phyloP scores from a whole-genome alignment of 2,888 invertebrate species.

The Spodoptera exigua region DNA sequence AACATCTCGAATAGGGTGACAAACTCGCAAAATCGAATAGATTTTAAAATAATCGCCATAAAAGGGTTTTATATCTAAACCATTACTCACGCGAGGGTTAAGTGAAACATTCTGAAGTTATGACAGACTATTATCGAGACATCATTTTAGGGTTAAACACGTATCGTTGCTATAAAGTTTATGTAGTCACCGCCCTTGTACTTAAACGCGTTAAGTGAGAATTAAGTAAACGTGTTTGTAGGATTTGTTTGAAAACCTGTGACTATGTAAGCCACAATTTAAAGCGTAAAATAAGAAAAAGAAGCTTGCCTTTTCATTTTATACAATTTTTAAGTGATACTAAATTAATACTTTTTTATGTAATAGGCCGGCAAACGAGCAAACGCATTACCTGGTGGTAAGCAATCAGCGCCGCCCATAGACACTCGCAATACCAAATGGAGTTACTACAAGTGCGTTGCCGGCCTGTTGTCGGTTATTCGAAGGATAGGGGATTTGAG shows the following conservation, averaged over 20 bases:
- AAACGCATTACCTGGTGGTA: too few species aligned
- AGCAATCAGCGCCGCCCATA: too few species aligned
- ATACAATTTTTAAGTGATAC: too few species aligned
- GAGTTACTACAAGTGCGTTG: too few species aligned
- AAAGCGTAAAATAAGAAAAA: neutral
- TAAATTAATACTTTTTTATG: too few species aligned
- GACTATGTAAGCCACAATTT: constrained; percentile 25
- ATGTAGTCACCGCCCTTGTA: constrained; percentile 32
- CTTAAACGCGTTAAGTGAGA: constrained; percentile 46
- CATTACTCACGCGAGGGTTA: constrained; percentile 56
- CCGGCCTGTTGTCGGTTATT: too few species aligned
- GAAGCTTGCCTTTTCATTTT: too few species aligned
- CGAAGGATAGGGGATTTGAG: too few species aligned
- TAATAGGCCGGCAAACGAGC: too few species aligned
- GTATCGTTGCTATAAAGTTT: constrained; percentile 55
- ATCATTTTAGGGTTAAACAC: constrained; percentile 65
- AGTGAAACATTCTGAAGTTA: constrained; percentile 62
- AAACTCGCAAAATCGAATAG: constrained; percentile 40
- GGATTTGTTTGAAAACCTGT: constrained; percentile 21
- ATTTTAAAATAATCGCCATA: constrained; percentile 47
- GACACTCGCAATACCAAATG: too few species aligned
- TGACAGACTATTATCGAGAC: constrained; percentile 65
- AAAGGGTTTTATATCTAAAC: constrained; percentile 48
- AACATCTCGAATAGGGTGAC: constrained; percentile 16
- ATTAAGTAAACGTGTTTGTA: constrained; percentile 40